Conservation (phyloP, 2,797 vertebrate species). For the Pangasius krempfi region DNA sequence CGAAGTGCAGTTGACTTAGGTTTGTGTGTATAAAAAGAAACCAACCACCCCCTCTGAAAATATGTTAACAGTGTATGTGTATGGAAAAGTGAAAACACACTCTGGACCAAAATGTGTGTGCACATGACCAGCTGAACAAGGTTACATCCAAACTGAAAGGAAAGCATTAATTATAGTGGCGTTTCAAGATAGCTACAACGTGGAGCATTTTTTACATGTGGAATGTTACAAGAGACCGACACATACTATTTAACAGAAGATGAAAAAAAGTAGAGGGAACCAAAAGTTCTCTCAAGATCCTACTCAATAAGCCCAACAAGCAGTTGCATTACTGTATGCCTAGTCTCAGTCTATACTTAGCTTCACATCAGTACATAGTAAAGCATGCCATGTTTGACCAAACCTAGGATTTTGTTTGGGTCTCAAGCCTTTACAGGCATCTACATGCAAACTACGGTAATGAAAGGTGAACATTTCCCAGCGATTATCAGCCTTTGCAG, state of each 20-base stretch:
- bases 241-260: slow-evolving; percentile 1
- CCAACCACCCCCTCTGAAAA: neutral
- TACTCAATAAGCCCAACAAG: slow-evolving; percentile 9
- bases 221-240: slow-evolving; percentile 27
- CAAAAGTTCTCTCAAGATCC: neutral
- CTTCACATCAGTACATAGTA: slow-evolving; percentile 9
- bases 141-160: neutral
- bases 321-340: slow-evolving; percentile 13
- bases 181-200: neutral
- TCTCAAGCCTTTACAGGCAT: slow-evolving; percentile 65
- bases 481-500: slow-evolving; percentile 63
- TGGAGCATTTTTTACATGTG: neutral
- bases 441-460: slow-evolving; percentile 71
- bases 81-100: neutral
- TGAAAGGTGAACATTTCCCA: slow-evolving; percentile 58
- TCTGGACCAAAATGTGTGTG: no score
- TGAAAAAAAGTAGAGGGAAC: neutral
- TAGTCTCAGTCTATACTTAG: neutral
- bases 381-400: slow-evolving; percentile 49
- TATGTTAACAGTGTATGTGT: neutral
- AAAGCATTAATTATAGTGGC: neutral
- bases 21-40: slow-evolving; percentile 21
- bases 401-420: slow-evolving; percentile 14
- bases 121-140: neutral
- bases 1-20: neutral